Evolutionary conservation across 2,113 vertebrate species (phyloP).

Genomic region (Lepus europaeus): DNA sequence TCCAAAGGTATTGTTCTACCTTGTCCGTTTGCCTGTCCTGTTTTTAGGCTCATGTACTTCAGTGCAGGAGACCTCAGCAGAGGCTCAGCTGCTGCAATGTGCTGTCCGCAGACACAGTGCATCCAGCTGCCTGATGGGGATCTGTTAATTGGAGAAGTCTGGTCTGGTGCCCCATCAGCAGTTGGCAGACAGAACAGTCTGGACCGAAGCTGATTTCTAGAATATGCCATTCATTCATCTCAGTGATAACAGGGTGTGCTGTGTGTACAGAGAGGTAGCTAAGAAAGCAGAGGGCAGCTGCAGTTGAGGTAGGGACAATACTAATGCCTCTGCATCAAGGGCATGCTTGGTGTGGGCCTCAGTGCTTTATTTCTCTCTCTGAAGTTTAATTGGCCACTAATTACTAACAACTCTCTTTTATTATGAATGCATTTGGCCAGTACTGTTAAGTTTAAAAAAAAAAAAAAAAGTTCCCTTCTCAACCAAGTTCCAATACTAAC

Average conservation of each 20-base stretch:
- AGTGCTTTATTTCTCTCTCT: slow-evolving; percentile 59
- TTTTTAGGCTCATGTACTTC: slow-evolving; percentile 2
- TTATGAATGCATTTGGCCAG: slow-evolving; percentile 82
- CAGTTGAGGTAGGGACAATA: slow-evolving; percentile 44
- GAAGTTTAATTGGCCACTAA: slow-evolving; percentile 86
- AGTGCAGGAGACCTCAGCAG: not conserved
- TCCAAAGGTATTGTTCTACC: not conserved
- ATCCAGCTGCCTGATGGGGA: slow-evolving; percentile 79
- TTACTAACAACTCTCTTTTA: slow-evolving; percentile 83
- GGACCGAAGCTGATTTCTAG: slow-evolving; percentile 79
- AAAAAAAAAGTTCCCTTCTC: slow-evolving; percentile 77
- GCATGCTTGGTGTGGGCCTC: slow-evolving; percentile 59
- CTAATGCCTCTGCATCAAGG: slow-evolving; percentile 64
- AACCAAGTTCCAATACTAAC: slow-evolving; percentile 86
- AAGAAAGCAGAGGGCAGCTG: slow-evolving; percentile 72
- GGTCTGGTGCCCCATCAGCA: slow-evolving; percentile 84
- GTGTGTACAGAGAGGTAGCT: slow-evolving; percentile 77
- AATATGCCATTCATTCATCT: slow-evolving; percentile 79
- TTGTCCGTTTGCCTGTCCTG: slow-evolving; percentile 27
- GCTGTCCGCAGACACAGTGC: slow-evolving; percentile 42
- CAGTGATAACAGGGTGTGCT: slow-evolving; percentile 65
- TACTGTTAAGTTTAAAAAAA: not conserved
- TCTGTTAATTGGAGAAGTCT: slow-evolving; percentile 86
- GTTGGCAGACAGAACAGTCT: slow-evolving; percentile 83
- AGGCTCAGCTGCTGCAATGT: slow-evolving; percentile 37